These are phyloP conservation scores for Phlogophora meticulosa DNA, from an alignment of 2,888 invertebrate species.

Conservation along the genomic window DNA sequence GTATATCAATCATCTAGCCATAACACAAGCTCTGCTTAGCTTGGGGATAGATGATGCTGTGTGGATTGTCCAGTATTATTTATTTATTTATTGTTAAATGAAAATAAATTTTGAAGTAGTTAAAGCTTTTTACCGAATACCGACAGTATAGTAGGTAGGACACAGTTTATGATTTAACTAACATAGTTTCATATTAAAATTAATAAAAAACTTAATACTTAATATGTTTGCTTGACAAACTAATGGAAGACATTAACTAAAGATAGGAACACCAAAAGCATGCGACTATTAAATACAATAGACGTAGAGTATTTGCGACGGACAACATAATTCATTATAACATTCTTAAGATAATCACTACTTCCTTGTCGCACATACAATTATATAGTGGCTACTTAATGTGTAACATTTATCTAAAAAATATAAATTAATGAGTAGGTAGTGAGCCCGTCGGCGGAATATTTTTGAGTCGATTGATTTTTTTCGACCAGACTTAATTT, in stretches of 20 bases:
- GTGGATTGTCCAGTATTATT: too few species aligned
- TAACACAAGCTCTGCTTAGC: too few species aligned
- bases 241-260: constrained; percentile 55
- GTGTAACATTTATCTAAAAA: constrained; percentile 46
- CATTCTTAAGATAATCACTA: constrained; percentile 53
- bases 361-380: constrained; percentile 58
- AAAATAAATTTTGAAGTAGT: too few species aligned
- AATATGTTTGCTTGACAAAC: constrained; percentile 28
- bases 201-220: constrained; percentile 13
- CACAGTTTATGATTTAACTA: too few species aligned
- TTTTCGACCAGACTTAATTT: constrained; percentile 15
- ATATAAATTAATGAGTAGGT: constrained; percentile 33
- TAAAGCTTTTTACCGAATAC: too few species aligned
- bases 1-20: too few species aligned
- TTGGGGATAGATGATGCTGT: too few species aligned
- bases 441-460: constrained; percentile 10
- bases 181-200: background rate
- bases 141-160: too few species aligned
- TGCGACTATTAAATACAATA: background rate
- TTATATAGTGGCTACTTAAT: constrained; percentile 47
- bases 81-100: too few species aligned
- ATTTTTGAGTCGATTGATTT: constrained; percentile 32
- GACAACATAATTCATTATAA: constrained; percentile 44
- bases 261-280: constrained; percentile 24
- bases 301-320: constrained; percentile 23